Evolutionary conservation across 2,888 invertebrate species (phyloP).

Genomic region (Coenonympha arcania): DNA sequence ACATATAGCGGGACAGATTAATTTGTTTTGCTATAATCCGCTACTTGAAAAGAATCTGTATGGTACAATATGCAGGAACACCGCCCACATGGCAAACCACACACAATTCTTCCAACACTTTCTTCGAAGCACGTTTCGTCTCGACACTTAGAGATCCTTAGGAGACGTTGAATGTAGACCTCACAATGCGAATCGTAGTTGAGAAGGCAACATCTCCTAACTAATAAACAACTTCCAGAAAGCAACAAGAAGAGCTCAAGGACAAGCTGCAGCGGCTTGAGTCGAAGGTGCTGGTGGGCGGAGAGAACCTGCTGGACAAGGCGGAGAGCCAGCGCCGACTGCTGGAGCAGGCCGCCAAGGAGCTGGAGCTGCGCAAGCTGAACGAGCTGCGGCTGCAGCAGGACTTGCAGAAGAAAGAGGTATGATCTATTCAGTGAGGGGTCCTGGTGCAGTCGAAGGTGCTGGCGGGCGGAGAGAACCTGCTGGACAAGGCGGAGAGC

Average conservation of each 20-base stretch:
- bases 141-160: too few species aligned
- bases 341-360: slow-evolving; percentile 88
- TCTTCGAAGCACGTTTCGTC: too few species aligned
- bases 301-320: slow-evolving; percentile 97
- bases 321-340: slow-evolving; percentile 94
- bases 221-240: slow-evolving; percentile 36
- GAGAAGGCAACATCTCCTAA: too few species aligned
- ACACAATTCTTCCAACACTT: too few species aligned
- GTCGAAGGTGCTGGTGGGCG: slow-evolving; percentile 97
- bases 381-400: slow-evolving; percentile 87
- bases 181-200: too few species aligned
- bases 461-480: slow-evolving; percentile 97
- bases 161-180: too few species aligned
- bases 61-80: too few species aligned
- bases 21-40: too few species aligned
- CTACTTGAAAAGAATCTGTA: too few species aligned
- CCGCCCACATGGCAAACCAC: too few species aligned
- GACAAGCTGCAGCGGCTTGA: slow-evolving; percentile 92
- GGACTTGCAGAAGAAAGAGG: slow-evolving; percentile 90
- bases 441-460: slow-evolving; percentile 94
- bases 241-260: slow-evolving; percentile 86
- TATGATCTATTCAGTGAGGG: slow-evolving; percentile 56
- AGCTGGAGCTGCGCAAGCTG: slow-evolving; percentile 83
- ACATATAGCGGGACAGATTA: too few species aligned
- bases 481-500: slow-evolving; percentile 96